Base-by-base conservation (phyloP, 2,113 vertebrate species). In the Uria aalge region DNA sequence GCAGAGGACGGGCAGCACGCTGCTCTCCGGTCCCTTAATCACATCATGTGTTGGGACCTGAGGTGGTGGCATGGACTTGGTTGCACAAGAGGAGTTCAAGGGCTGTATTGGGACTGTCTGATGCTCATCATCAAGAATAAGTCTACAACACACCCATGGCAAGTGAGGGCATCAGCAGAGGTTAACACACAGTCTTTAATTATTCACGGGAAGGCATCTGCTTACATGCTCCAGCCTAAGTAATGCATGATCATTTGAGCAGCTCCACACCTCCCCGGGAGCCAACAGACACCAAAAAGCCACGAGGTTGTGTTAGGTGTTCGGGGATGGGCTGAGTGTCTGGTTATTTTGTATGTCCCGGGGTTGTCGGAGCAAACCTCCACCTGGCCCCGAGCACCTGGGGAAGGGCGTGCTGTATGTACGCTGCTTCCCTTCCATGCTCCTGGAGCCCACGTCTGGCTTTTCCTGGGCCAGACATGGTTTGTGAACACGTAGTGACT, bases 341-440 rank as follows among this genome's bases (percentile, higher is more conserved):
- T 43, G 41, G 29, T 63, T 77, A 53, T 81, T 57, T 30, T 53
- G 23, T 29, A 6, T 0, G 1, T 41, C 22, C 34, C 38, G 24
- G 26, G 16, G 24, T 8, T 40, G 45, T 18, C 0, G 3, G n/a
- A 82, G 41, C 30, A 77, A 72, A 52, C 23, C 32, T 34, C 50
- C 11, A 5, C 45, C 43, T 5, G 9, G 16, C 45, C 18, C 22
- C 2, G 1, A 45, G 40, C 11, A 16, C 24, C 23, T 40, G 23
- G 32, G 18, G 22, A 36, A 66, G 52, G n/a, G 1, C 0, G 0
- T 48, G 36, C 26, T 1, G 1, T 34, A 6, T 2, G 5, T 15
- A 30, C 11, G 1, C 41, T 55, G 30, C 78, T 38, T 78, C 55
- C 15, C 16, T 16, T 30, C 23, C 23, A 7, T 0, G 1, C 8